Percentiles rank a stretch among this genome's conserved stretches.
phyloP scores from a whole-genome alignment of 2,888 invertebrate genomes.

The Phalera bucephala region DNA sequence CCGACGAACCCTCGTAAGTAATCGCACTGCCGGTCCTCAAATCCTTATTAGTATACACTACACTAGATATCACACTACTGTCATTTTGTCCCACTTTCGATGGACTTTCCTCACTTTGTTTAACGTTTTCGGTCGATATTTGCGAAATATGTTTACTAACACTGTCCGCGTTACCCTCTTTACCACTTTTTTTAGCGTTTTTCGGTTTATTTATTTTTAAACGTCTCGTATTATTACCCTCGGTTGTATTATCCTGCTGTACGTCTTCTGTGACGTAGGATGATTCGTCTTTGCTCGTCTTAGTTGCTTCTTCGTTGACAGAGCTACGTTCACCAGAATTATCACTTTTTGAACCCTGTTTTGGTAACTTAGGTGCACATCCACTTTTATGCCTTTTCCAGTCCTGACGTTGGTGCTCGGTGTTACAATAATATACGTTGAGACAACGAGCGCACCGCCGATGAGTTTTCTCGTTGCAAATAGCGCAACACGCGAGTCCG shows the following conservation, averaged over 20 bases:
- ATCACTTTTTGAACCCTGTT: slow-evolving; percentile 51
- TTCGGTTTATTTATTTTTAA: slow-evolving; percentile 55
- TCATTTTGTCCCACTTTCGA: slow-evolving; percentile 37
- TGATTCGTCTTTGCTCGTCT: slow-evolving; percentile 43
- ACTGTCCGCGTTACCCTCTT: slow-evolving; percentile 51
- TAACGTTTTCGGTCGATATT: slow-evolving; percentile 36
- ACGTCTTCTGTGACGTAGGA: slow-evolving; percentile 25
- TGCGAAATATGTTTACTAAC: slow-evolving; percentile 54
- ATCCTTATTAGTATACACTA: slow-evolving; percentile 68
- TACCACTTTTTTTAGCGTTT: slow-evolving; percentile 49
- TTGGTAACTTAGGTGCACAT: slow-evolving; percentile 76
- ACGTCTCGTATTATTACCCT: slow-evolving; percentile 47
- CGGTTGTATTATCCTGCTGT: slow-evolving; percentile 31
- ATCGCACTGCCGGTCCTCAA: slow-evolving; percentile 74
- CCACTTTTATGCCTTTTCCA: slow-evolving; percentile 89
- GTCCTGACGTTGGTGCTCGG: slow-evolving; percentile 90
- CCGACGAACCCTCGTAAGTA: slow-evolving; percentile 86
- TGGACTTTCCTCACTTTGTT: slow-evolving; percentile 36
- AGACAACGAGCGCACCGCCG: slow-evolving; percentile 90
- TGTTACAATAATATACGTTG: slow-evolving; percentile 89
- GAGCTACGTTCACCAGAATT: slow-evolving; percentile 47
- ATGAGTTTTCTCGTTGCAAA: slow-evolving; percentile 85
- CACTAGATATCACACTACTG: slow-evolving; percentile 73
- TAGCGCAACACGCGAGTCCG: slow-evolving; percentile 77
- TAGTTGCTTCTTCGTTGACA: slow-evolving; percentile 43